Evolutionary conservation across 2,797 vertebrate species (phyloP).

Genomic region (Pipistrellus nathusii): DNA sequence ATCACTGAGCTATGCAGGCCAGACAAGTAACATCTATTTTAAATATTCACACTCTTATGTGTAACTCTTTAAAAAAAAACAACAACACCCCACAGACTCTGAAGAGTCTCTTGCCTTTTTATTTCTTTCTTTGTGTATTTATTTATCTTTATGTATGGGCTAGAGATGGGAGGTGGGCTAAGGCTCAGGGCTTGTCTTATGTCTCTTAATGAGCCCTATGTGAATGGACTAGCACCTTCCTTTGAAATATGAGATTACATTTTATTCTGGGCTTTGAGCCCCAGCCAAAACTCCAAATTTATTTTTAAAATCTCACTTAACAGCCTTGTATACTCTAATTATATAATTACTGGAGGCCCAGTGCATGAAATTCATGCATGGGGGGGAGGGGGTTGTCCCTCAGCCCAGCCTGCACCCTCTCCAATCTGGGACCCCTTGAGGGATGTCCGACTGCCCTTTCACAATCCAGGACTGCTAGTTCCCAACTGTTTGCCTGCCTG

Average conservation of each 20-base stretch:
- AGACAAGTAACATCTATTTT: neutral
- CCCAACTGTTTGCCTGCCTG: no score
- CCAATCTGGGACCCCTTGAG: no score
- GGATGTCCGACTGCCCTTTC: no score
- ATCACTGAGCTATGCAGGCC: no score
- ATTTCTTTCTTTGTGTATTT: neutral
- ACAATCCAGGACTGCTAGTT: no score
- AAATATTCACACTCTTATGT: neutral
- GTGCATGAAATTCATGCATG: no score
- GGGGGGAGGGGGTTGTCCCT: no score
- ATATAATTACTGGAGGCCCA: neutral
- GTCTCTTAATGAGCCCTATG: neutral
- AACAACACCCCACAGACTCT: neutral
- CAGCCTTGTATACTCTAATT: neutral
- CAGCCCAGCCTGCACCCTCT: no score
- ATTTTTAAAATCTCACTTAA: constrained; percentile 9
- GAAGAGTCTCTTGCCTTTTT: neutral
- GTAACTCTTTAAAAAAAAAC: neutral
- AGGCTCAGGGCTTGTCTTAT: neutral
- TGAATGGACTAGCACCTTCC: neutral
- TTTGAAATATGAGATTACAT: neutral
- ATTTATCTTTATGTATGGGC: neutral
- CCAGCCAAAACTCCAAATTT: constrained; percentile 40
- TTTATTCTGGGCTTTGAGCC: neutral
- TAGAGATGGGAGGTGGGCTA: neutral